Base-by-base conservation (phyloP, 2,888 invertebrate genomes). In the Elgonia sp. region DNA sequence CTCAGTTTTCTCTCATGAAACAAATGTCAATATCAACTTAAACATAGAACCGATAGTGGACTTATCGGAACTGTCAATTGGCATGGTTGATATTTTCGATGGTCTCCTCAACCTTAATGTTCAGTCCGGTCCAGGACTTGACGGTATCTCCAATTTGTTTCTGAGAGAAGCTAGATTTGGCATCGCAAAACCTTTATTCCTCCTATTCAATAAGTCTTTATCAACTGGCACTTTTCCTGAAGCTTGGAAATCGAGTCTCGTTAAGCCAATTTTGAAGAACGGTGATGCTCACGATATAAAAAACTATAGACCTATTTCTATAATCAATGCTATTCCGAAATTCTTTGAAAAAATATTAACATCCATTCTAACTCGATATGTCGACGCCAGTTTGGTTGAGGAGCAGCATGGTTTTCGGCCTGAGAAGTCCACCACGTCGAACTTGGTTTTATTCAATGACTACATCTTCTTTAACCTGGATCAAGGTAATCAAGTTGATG, bases 401-500 rank as follows among this genome's bases (percentile, higher is more conserved):
- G 20, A 57, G 20, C 57, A 57, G 21, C 57, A 57, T 20, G 57
- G 57, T 7, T 57, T 57, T 20, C 57, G 57, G 7, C 18, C 18
- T 20, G 21, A 20, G 2, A 57, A 57, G 20, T 57, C 57, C n/a
- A 57, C 57, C 7, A 8, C 57, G 2, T 20, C 57, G 2, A 20
- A 57, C 12, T 57, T 53, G 18, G 53, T 20, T 29, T 14, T 37
- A 29, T 37, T n/a, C 29, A 70, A 50, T 16, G 39, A 72, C 18
- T 57, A 72, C 14, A 14, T 57, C 18, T 72, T 55, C 40, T 39
- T 14, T 12, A 14, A 50, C 57, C 40, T 72, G n/a, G n/a, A n/a
- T n/a, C n/a, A n/a, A n/a, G n/a, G n/a, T n/a, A n/a, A n/a, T n/a
- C n/a, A n/a, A n/a, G n/a, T n/a, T n/a, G n/a, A n/a, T n/a, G n/a